These are phyloP conservation scores for Hippocampus abdominalis DNA, from an alignment of 2,113 vertebrate species.

Conservation along the genomic window DNA sequence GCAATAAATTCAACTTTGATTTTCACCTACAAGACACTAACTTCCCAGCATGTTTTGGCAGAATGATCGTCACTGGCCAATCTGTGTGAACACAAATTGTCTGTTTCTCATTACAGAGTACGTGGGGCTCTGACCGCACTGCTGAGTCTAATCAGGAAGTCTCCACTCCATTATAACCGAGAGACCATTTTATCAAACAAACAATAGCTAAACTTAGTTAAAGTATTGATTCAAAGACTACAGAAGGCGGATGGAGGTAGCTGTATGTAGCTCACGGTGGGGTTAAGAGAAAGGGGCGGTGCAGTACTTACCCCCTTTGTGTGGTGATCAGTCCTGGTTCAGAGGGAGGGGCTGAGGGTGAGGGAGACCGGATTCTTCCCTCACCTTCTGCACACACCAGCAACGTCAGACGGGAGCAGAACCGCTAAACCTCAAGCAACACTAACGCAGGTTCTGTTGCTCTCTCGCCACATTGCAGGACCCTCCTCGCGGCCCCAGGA, in stretches of 20 bases:
- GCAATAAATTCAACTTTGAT: not conserved
- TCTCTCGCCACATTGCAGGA: constrained; percentile 74
- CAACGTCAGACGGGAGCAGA: constrained; percentile 75
- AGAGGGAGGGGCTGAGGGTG: constrained; percentile 73
- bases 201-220: constrained; percentile 9
- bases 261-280: constrained; percentile 48
- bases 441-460: constrained; percentile 64
- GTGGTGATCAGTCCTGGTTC: constrained; percentile 75
- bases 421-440: constrained; percentile 58
- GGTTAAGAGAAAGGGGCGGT: constrained; percentile 59
- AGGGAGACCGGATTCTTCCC: constrained; percentile 71
- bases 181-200: constrained; percentile 17
- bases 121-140: constrained; percentile 74
- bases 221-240: constrained; percentile 4
- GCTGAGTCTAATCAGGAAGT: constrained; percentile 56
- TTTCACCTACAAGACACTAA: not conserved
- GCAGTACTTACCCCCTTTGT: constrained; percentile 77
- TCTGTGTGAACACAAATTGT: constrained; percentile 61
- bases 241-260: constrained; percentile 29
- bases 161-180: constrained; percentile 36
- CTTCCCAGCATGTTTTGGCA: constrained; percentile 16
- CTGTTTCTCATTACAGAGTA: constrained; percentile 99
- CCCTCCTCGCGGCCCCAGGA: constrained; percentile 74
- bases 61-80: constrained; percentile 19
- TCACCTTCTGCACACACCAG: constrained; percentile 67